Evolutionary conservation across 2,113 vertebrate species (phyloP).

Genomic region (Drymodes brunneopygia): DNA sequence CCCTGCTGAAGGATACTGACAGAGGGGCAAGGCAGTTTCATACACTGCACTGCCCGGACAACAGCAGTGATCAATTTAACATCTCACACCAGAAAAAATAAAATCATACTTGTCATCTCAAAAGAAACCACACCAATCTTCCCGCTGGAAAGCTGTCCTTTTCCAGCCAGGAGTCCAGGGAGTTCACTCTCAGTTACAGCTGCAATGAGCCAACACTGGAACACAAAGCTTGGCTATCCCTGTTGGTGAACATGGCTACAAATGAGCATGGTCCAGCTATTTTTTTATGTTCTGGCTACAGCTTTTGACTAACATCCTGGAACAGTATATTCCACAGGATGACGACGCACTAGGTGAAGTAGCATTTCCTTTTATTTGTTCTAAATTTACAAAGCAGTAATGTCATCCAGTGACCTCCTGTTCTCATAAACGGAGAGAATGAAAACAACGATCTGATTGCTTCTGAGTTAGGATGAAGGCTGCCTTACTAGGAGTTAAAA

Average conservation of each 20-base stretch:
- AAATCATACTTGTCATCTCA: neutral
- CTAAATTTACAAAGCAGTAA: conserved; percentile 61
- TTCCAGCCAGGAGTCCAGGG: neutral
- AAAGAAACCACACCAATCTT: neutral
- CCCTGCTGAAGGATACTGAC: neutral
- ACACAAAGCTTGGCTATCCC: neutral
- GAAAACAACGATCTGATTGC: neutral
- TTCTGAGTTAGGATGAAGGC: neutral
- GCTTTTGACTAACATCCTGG: conserved; percentile 57
- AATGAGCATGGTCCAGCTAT: neutral
- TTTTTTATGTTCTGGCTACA: neutral
- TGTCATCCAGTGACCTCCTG: conserved; percentile 57
- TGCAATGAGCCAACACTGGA: neutral
- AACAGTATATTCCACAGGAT: conserved; percentile 56
- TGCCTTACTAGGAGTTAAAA: neutral
- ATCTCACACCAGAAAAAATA: neutral
- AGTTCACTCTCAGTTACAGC: neutral
- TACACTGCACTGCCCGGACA: accelerated
- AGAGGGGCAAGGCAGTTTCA: neutral
- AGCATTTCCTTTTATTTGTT: conserved; percentile 65
- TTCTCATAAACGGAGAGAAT: neutral
- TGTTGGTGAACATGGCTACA: neutral
- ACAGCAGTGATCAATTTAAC: neutral
- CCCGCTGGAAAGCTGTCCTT: neutral
- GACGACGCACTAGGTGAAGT: conserved; percentile 49